Percentiles rank a stretch among this genome's conserved stretches.
Conservation (phyloP, 2,797 vertebrate species). For the Discoglossus pictus region DNA sequence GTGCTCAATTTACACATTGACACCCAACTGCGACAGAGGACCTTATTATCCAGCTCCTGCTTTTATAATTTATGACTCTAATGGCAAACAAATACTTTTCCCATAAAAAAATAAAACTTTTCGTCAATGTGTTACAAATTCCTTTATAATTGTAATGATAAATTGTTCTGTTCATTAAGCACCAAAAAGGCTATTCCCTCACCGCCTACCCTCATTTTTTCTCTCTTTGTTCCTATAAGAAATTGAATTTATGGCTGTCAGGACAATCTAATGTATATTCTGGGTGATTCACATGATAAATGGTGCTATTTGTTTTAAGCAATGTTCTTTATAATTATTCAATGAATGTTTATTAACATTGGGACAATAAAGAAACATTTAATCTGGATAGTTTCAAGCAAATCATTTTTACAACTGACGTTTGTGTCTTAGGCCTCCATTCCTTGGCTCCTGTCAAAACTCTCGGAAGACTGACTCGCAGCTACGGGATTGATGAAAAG, state of each 20-base stretch:
- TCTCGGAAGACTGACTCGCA: too few species aligned
- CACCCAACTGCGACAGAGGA: constrained; percentile 2
- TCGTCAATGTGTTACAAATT: constrained; percentile 42
- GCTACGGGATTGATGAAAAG: too few species aligned
- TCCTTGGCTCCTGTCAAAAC: too few species aligned
- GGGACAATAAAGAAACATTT: too few species aligned
- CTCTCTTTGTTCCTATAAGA: constrained; percentile 60
- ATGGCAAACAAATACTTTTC: too few species aligned
- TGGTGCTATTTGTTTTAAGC: constrained; percentile 62
- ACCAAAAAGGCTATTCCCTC: constrained; percentile 54
- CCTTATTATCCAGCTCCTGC: not conserved
- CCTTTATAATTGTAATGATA: constrained; percentile 59
- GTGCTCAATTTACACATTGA: constrained; percentile 12
- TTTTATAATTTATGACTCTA: too few species aligned
- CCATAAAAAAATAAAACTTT: too few species aligned
- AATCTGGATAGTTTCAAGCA: too few species aligned
- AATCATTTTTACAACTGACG: too few species aligned
- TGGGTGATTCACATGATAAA: constrained; percentile 70
- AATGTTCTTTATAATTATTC: constrained; percentile 59
- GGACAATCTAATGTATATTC: constrained; percentile 61
- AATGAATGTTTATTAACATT: too few species aligned
- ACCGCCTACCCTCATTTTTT: not conserved
- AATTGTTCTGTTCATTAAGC: constrained; percentile 56
- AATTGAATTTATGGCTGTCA: constrained; percentile 62
- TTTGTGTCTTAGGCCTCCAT: too few species aligned